phyloP scores from a whole-genome alignment of 1,140 invertebrate species.

The Stenopsyche tienmushanensis region DNA sequence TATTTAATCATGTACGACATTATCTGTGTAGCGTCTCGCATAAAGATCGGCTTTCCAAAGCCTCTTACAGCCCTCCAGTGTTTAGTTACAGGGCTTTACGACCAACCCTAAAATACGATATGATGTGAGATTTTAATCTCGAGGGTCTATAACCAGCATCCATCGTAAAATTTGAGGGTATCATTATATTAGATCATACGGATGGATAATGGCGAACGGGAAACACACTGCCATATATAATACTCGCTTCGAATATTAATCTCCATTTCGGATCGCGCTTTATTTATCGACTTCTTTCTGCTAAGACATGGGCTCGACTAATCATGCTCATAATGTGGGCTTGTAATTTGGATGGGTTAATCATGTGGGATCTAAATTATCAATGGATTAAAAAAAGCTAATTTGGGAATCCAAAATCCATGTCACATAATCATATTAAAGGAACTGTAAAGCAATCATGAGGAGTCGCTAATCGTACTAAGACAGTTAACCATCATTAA shows the following conservation, averaged over 20 bases:
- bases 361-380: background rate
- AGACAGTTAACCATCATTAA: no score
- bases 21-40: no score
- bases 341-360: background rate
- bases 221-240: conserved; percentile 8
- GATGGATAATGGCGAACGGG: conserved; percentile 28
- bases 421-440: no score
- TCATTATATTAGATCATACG: conserved; percentile 18
- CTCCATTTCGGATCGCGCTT: background rate
- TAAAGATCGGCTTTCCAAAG: no score
- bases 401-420: no score
- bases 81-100: conserved; percentile 15
- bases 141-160: conserved; percentile 5
- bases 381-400: no score
- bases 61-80: background rate
- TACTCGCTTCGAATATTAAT: conserved; percentile 27
- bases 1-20: no score
- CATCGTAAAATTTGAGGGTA: conserved; percentile 27
- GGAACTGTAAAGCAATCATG: no score
- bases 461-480: no score
- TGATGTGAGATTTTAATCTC: conserved; percentile 31
- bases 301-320: background rate
- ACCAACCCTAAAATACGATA: conserved; percentile 26
- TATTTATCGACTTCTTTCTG: background rate
- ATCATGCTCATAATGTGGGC: background rate